Evolutionary conservation across 1,140 invertebrate genomes (phyloP), one percentile per base, ranked within the genome.

Genomic region (Lordiphosa clarofinis): DNA sequence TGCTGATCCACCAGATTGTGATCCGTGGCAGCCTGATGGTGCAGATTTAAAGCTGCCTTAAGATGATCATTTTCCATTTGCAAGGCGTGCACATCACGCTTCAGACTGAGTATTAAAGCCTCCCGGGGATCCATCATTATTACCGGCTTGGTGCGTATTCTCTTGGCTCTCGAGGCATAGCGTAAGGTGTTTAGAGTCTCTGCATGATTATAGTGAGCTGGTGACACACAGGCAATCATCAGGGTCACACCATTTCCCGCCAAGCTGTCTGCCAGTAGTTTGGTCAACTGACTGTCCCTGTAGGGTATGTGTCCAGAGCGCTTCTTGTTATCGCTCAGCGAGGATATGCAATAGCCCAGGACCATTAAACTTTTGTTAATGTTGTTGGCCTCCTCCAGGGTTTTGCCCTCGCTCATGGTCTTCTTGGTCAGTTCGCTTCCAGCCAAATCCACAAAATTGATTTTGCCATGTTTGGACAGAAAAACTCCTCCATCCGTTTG

Each of bases 311-410:
- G 96, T 0, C 94, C 95, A 55, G 90, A 91, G 65, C 95, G 94
- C 65, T 94, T 94, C 73, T 94, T 95, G 1, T 92, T 90, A 87
- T 98, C 96, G 64, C 96, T 97, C 46, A 98, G 87, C 24, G 96
- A 96, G 8, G 96, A 93, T 86, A 98, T 98, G 74, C 98, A 98
- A 84, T 99, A 98, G 31, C 97, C 95, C 61, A 99, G 90, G 1
- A 99, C 98, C 92, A 99, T 98, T 0, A 97, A 90, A 72, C 97
- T 99, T 74, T 98, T 96, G 87, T 99, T 99, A 59, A 98, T 99
- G 87, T 97, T 98, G 86, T 98, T 98, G 0, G 97, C 97, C 89
- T 98, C 97, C 86, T 96, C 95, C 48, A 97, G 89, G 0, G 95
- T 97, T 87, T 96, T 97, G 1, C 96, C 95, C 72, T 95, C 94